Evolutionary conservation across 1,140 invertebrate species (phyloP), one percentile per base, ranked within the genome.

Genomic region (Macrosteles quadrilineatus): DNA sequence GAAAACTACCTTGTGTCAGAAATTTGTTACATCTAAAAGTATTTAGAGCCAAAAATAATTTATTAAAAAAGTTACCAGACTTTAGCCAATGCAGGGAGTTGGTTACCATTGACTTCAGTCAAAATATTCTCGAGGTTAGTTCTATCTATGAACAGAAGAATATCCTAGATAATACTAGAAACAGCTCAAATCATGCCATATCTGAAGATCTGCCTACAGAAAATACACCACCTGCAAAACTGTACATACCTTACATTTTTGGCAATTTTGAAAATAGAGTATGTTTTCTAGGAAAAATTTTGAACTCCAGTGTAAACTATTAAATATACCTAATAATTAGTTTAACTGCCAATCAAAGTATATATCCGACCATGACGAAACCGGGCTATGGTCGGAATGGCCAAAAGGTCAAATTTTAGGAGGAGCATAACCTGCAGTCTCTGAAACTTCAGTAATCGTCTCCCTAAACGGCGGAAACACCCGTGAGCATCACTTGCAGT

Each of bases 21-120:
- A 50, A 50, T 50, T 23, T 50, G 47, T 9, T 50, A 19, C 47
- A 50, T 23, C n/a, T 50, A n/a, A 50, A 23, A 19, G n/a, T 50
- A 23, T 50, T 50, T 23, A 19, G 6, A 11, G 47, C 47, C 4
- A n/a, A 50, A n/a, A 50, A 19, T 23, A 50, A 50, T 23, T 50
- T 23, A 23, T 6, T 50, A n/a, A 50, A 50, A 23, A n/a, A 50
- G 21, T 50, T 50, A 23, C 47, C 47, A 4, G 47, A 50, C 47
- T 50, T 50, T n/a, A 50, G 47, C 21, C 47, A 50, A 19, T 50
- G 47, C 47, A 6, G 47, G n/a, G 47, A 50, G n/a, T 23, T 50
- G 17, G n/a, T 50, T 23, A 9, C 4, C 21, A 23, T 50, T 19
- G n/a, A 50, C n/a, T 50, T 50, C 47, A 50, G 47, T 50, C n/a